Evolutionary conservation across 1,140 invertebrate genomes (phyloP).

Genomic region (Drosophila persimilis): DNA sequence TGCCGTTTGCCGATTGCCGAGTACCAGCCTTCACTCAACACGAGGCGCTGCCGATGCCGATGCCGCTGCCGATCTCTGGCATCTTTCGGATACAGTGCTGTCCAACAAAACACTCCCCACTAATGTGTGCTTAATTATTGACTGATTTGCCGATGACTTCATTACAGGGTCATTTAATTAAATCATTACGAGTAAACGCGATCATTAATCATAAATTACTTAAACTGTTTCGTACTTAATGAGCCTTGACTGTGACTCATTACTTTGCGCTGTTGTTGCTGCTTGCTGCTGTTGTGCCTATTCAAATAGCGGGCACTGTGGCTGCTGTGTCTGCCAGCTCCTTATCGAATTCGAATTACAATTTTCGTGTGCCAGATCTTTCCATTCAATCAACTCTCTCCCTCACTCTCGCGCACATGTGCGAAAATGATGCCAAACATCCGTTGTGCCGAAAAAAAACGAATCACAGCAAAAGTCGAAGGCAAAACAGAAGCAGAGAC

Average conservation of each 20-base stretch:
- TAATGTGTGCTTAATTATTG: conserved; percentile 21
- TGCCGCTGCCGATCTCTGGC: too few relatives aligned
- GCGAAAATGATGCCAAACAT: conserved; percentile 71
- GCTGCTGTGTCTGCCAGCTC: background rate
- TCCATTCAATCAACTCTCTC: conserved; percentile 41
- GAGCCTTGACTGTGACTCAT: too few relatives aligned
- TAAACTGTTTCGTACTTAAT: conserved; percentile 13
- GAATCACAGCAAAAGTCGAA: conserved; percentile 6
- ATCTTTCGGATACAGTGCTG: too few relatives aligned
- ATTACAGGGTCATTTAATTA: conserved; percentile 34
- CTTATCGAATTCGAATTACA: conserved; percentile 40
- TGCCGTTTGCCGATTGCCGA: too few relatives aligned
- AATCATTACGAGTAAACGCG: conserved; percentile 19
- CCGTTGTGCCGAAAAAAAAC: conserved; percentile 45
- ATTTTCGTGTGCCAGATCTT: conserved; percentile 60
- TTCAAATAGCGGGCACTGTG: background rate
- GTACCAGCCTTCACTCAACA: too few relatives aligned
- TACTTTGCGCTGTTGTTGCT: too few relatives aligned
- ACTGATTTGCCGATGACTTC: conserved; percentile 33
- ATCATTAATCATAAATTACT: conserved; percentile 28
- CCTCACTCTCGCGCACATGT: conserved; percentile 5
- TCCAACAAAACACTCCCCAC: too few relatives aligned
- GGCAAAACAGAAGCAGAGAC: conserved; percentile 3
- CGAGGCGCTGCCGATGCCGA: too few relatives aligned
- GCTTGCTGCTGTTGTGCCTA: background rate